A percentile compares a stretch with the other conserved stretches of the same genome.
Evolutionary conservation across 2,113 vertebrate species (phyloP).

Genomic region (Sprattus sprattus): DNA sequence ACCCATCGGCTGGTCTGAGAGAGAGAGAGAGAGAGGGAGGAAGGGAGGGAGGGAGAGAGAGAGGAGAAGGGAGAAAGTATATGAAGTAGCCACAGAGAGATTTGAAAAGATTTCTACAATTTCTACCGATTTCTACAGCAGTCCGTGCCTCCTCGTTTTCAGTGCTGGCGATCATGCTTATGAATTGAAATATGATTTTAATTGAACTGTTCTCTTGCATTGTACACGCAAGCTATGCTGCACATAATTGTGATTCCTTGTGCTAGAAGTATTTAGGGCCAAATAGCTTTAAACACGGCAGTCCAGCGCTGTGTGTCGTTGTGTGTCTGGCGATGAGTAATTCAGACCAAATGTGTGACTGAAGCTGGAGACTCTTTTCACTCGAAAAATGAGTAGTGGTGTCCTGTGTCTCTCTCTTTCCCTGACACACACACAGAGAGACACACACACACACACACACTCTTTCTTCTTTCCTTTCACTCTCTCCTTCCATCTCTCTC

Average conservation of each 20-base stretch:
- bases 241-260: not conserved
- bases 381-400: not conserved
- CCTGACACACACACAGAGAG: conserved; percentile 29
- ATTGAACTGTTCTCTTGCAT: not conserved
- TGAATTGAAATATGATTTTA: not conserved
- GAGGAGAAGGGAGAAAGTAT: too few relatives aligned
- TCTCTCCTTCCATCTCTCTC: not conserved
- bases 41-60: too few relatives aligned
- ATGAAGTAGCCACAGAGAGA: too few relatives aligned
- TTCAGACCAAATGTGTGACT: not conserved
- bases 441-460: too few relatives aligned
- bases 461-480: not conserved
- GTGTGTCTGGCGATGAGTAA: not conserved
- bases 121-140: too few relatives aligned
- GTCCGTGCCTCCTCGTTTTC: too few relatives aligned
- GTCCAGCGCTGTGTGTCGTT: not conserved
- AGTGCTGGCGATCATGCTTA: too few relatives aligned
- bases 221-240: not conserved
- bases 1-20: not conserved
- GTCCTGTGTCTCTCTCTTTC: not conserved
- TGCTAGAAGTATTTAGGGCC: not conserved
- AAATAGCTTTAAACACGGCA: not conserved
- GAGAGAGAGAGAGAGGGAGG: too few relatives aligned
- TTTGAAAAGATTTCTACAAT: too few relatives aligned
- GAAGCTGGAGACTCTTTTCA: conserved; percentile 35